Base-by-base conservation (phyloP, 2,113 vertebrate species). In the Ibidorhyncha struthersii region DNA sequence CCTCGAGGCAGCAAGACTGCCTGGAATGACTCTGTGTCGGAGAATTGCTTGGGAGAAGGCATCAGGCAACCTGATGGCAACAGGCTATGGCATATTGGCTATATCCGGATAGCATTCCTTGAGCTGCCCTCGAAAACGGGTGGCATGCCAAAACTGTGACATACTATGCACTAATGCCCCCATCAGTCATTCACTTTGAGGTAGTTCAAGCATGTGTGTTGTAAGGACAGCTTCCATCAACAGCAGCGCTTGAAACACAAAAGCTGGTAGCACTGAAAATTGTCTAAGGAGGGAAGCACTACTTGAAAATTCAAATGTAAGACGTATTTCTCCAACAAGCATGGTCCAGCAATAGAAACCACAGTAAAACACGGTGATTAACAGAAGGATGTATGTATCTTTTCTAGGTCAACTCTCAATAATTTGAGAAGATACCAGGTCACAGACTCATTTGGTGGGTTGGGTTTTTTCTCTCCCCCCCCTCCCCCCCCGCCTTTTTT, bases 331-430 rank as follows among this genome's bases (percentile, higher is more conserved):
- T 85, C 50, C 19, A 18, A 70, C 26, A 94, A 90, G 59, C 58
- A 80, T 2, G 3, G 29, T 76, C 38, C 41, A 61, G 50, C 45
- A 95, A 82, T 10, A 89, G 56, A 91, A 91, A 58, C 4, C 1
- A 2, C 81, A 80, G 55, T 65, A 85, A 95, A 95, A 79, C 14
- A 63, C 0, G 0, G 41, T 52, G 66, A 95, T 95, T 93, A 91
- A 89, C 69, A 77, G 40, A 85, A 91, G 32, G 34, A 62, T 6
- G 2, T 25, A 76, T 30, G 12, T 45, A 41, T 50, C 50, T 74
- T 93, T 93, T 89, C 76, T 78, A 92, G 88, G 86, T 86, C 76
- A 94, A 12, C 56, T 59, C 76, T 56, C 94, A 83, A 43, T 83
- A 95, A 90, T 56, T 78, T 4, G 1, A 81, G 58, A 76, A 63